These are phyloP conservation scores for Origma solitaria DNA, from an alignment of 2,113 vertebrate genomes.

Conservation along the genomic window DNA sequence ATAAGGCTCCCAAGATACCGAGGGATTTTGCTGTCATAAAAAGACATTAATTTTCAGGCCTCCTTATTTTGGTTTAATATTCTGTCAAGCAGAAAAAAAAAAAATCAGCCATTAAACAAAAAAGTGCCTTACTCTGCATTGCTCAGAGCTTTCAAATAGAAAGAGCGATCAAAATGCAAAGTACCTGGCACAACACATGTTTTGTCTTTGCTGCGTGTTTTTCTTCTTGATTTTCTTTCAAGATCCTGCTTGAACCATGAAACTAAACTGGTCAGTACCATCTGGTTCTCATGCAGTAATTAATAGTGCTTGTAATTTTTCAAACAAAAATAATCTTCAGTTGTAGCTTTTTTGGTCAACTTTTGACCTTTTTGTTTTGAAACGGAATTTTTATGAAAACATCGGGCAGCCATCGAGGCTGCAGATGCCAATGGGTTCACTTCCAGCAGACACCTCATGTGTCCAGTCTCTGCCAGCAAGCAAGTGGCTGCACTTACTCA, in stretches of 20 bases:
- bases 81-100: conserved; percentile 40
- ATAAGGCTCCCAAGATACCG: background rate
- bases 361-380: conserved; percentile 27
- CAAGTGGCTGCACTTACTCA: background rate
- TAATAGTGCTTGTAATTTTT: conserved; percentile 18
- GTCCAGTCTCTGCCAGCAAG: background rate
- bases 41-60: conserved; percentile 13
- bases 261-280: background rate
- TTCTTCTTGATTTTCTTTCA: background rate
- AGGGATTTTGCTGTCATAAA: conserved; percentile 3
- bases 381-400: conserved; percentile 15
- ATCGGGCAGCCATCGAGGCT: background rate
- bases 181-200: background rate
- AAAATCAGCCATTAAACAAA: background rate
- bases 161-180: background rate
- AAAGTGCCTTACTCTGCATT: background rate
- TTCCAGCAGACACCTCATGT: background rate
- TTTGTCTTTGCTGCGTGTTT: conserved; percentile 17
- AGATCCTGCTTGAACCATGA: background rate
- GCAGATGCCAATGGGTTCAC: background rate
- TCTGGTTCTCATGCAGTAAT: conserved; percentile 38
- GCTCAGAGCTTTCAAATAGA: background rate
- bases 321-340: background rate
- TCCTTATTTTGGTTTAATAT: conserved; percentile 16
- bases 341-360: background rate